phyloP scores from a whole-genome alignment of 2,888 invertebrate species.

The Phaedon cochleariae region DNA sequence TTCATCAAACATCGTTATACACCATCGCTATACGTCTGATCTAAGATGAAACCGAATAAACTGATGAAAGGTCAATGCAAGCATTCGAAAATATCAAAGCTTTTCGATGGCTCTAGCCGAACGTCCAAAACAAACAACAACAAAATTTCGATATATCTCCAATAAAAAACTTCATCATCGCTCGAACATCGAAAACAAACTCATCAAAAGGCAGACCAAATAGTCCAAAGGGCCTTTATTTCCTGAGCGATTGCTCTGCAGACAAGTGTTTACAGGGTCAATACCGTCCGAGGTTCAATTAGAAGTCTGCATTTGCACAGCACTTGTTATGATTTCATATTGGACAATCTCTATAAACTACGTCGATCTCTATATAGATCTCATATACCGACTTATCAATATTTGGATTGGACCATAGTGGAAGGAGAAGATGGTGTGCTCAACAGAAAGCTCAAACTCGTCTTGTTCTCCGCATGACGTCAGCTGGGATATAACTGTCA shows the following conservation, averaged over 20 bases:
- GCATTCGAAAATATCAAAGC: slow-evolving; percentile 25
- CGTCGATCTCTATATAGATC: slow-evolving; percentile 44
- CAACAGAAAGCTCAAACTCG: too few species aligned
- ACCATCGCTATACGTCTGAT: too few species aligned
- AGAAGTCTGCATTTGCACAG: slow-evolving; percentile 61
- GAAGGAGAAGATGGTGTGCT: too few species aligned
- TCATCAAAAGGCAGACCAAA: slow-evolving; percentile 56
- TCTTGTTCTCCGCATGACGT: too few species aligned
- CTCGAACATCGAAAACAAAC: slow-evolving; percentile 57
- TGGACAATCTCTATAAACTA: slow-evolving; percentile 56
- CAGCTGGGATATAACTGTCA: too few species aligned
- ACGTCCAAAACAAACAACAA: slow-evolving; percentile 33
- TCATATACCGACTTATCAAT: slow-evolving; percentile 29
- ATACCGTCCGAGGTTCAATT: slow-evolving; percentile 63
- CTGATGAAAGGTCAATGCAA: background rate
- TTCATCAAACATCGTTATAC: too few species aligned
- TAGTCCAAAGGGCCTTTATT: slow-evolving; percentile 51
- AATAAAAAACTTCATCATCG: slow-evolving; percentile 56
- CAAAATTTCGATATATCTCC: slow-evolving; percentile 44
- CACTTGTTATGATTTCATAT: slow-evolving; percentile 64
- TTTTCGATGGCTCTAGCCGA: slow-evolving; percentile 18
- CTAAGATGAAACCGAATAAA: too few species aligned
- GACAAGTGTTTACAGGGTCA: slow-evolving; percentile 63
- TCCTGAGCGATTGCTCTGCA: slow-evolving; percentile 55
- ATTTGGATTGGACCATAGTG: slow-evolving; percentile 38